These are phyloP conservation scores for Mamestra brassicae DNA, from an alignment of 2,888 invertebrate genomes.

Conservation along the genomic window DNA sequence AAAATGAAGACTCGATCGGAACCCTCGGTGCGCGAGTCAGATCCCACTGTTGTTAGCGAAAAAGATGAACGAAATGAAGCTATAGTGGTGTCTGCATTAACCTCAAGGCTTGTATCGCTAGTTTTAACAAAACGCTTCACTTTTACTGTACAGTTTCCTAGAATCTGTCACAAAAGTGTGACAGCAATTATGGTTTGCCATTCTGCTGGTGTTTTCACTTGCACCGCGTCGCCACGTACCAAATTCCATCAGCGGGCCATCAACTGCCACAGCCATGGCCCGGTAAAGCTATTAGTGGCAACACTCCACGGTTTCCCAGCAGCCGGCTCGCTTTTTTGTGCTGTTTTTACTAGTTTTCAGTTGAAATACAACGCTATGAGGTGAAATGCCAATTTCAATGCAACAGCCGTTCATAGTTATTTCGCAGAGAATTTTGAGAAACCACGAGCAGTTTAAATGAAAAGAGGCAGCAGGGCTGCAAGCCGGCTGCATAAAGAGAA, in stretches of 20 bases:
- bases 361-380: constrained; percentile 6
- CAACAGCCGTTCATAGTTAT: background rate
- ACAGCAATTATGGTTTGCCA: background rate
- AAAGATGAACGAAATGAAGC: background rate
- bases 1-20: too few species aligned
- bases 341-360: constrained; percentile 7
- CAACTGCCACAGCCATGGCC: constrained; percentile 1
- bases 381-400: constrained; percentile 9
- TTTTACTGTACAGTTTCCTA: background rate
- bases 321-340: background rate
- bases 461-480: background rate
- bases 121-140: background rate
- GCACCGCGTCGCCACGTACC: background rate
- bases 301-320: constrained; percentile 23
- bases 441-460: background rate
- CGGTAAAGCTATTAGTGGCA: constrained; percentile 17
- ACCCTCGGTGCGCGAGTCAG: too few species aligned
- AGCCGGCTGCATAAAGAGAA: background rate
- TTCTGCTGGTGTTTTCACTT: background rate
- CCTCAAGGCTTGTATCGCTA: background rate
- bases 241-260: constrained; percentile 27
- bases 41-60: background rate
- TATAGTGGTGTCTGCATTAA: too few species aligned
- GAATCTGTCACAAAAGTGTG: background rate
- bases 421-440: background rate